A percentile compares a stretch with the other conserved stretches of the same genome.
phyloP scores from a whole-genome alignment of 2,888 invertebrate genomes.

The Melitaea athalia region DNA sequence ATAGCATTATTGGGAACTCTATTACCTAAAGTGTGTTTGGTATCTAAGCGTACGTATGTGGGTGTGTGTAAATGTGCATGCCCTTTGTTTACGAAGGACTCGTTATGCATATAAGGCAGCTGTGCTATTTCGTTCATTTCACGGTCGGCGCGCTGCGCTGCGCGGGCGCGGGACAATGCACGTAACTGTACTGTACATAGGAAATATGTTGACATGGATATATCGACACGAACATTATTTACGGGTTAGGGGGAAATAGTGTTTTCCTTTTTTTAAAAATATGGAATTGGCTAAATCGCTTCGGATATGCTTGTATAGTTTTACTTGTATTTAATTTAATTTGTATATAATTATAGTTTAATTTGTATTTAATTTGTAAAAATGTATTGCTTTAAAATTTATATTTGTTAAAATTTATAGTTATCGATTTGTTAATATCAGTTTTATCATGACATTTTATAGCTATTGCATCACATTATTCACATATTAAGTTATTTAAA shows the following conservation, averaged over 20 bases:
- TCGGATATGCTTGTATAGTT: too few species aligned
- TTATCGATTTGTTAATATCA: too few species aligned
- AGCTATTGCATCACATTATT: too few species aligned
- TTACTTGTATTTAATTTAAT: too few species aligned
- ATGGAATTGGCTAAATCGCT: background rate
- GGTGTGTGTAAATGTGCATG: slow-evolving; percentile 9
- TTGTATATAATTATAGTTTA: too few species aligned
- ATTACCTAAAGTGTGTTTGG: background rate
- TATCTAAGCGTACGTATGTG: background rate
- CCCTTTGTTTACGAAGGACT: slow-evolving; percentile 43
- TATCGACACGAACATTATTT: background rate
- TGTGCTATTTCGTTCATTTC: slow-evolving; percentile 70
- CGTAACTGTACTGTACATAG: slow-evolving; percentile 29
- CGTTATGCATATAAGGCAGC: slow-evolving; percentile 44
- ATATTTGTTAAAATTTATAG: too few species aligned
- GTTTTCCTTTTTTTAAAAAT: too few species aligned
- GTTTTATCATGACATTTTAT: too few species aligned
- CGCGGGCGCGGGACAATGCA: slow-evolving; percentile 24
- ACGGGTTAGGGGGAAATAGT: background rate
- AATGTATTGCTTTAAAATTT: too few species aligned
- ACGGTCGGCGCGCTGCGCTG: slow-evolving; percentile 55
- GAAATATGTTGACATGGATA: slow-evolving; percentile 9
- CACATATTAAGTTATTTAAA: too few species aligned
- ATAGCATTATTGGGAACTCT: too few species aligned
- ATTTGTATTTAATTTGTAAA: too few species aligned